Base-by-base conservation (phyloP, 1,140 invertebrate genomes). In the Drosophila jambulina region DNA sequence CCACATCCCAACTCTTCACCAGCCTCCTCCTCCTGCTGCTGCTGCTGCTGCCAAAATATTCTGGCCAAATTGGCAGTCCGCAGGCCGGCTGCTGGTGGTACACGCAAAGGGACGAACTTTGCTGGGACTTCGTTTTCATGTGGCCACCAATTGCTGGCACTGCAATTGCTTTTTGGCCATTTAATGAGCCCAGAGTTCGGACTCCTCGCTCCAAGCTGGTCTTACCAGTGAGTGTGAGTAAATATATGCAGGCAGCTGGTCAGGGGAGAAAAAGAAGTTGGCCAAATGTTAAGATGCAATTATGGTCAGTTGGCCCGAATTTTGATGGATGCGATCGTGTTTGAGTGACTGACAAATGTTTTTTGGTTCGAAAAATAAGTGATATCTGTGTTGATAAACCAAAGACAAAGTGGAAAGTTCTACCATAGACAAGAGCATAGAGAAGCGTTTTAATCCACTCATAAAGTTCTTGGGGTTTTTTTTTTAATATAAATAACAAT, bases 141-240 rank as follows among this genome's bases (percentile, higher is more conserved):
- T 67, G 81, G 71, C 63, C 65, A 46, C 67, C 80, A 82, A 82
- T 82, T 78, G 79, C 48, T 72, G 40, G 46, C 57, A 43, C 64
- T 69, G 63, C 69, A 82, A 78, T 82, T 82, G 78, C 70, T 79
- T 59, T 53, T 71, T 58, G 64, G 60, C 78, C 68, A 48, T 82
- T 80, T 77, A 87, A 87, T 83, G 80, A 82, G 84, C 84, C 75
- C 61, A 87, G 75, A 80, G 69, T 63, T 76, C 67, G 74, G 49
- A 34, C 80, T 77, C 23, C 63, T 34, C 63, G 46, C 64, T 70
- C 72, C 27, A 77, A 72, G 70, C 67, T 80, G 80, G 64, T 34
- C 70, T 61, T 75, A 57, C 51, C 70, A 60, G 57, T 48, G 65
- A 83, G 54, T 71, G 72, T 53, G 70, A 49, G 75, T 54, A 81